These are phyloP conservation scores for Agriopis aurantiaria DNA, from an alignment of 2,888 invertebrate genomes.

Conservation along the genomic window DNA sequence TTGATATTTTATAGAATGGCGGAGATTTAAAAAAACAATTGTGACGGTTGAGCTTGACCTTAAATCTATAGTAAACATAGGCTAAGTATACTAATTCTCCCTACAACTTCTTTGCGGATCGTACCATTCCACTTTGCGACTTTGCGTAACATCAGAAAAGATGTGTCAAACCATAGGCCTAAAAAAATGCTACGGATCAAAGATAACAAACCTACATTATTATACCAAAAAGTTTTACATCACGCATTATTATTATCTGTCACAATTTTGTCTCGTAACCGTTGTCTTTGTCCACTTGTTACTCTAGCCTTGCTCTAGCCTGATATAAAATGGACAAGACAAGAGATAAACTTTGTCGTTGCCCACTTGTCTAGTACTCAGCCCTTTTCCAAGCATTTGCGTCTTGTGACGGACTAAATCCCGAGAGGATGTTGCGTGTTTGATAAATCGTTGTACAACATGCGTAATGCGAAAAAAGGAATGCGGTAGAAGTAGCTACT, in stretches of 20 bases:
- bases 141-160: too few species aligned
- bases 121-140: too few species aligned
- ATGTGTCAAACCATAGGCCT: too few species aligned
- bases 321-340: constrained; percentile 27
- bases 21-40: too few species aligned
- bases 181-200: too few species aligned
- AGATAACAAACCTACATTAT: too few species aligned
- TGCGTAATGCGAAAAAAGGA: constrained; percentile 10
- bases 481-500: constrained; percentile 11
- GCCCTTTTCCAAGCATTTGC: constrained; percentile 38
- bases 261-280: constrained; percentile 4
- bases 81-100: too few species aligned
- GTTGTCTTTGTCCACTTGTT: constrained; percentile 2
- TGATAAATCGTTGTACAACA: constrained; percentile 43
- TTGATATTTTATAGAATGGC: too few species aligned
- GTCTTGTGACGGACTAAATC: constrained; percentile 37
- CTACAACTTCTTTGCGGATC: too few species aligned
- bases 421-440: constrained; percentile 40
- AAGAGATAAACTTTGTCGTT: constrained; percentile 37
- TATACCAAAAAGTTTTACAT: too few species aligned
- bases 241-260: neutral
- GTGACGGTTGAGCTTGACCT: too few species aligned
- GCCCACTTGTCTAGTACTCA: constrained; percentile 15
- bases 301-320: constrained; percentile 20
- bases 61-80: too few species aligned